Percentiles rank a stretch among this genome's conserved stretches.
phyloP scores from a whole-genome alignment of 2,113 vertebrate species.

The Litocranius walleri region DNA sequence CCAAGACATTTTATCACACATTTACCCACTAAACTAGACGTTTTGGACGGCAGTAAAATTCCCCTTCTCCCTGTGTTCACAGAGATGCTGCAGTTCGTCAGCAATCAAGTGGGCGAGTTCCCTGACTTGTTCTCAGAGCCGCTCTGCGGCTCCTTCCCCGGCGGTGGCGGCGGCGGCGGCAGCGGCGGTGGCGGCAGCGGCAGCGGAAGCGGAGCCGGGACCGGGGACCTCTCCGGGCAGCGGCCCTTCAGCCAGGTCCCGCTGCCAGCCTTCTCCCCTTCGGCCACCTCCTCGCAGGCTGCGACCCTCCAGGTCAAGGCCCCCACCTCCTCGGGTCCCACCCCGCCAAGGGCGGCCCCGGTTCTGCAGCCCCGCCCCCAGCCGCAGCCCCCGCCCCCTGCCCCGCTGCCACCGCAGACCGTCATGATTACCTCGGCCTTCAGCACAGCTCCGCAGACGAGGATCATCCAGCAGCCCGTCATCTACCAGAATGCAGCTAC shows the following conservation, averaged over 20 bases:
- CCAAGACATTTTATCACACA: neutral
- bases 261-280: slow-evolving; percentile 65
- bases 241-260: slow-evolving; percentile 77
- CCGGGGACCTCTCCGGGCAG: slow-evolving; percentile 62
- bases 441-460: slow-evolving; percentile 87
- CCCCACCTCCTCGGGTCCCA: neutral
- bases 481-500: slow-evolving; percentile 92
- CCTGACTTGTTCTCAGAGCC: slow-evolving; percentile 94
- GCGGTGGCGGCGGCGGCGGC: slow-evolving; percentile 14
- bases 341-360: slow-evolving; percentile 58
- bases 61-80: slow-evolving; percentile 55
- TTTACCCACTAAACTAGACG: neutral
- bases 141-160: slow-evolving; percentile 70
- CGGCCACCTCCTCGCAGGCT: slow-evolving; percentile 69
- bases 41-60: neutral
- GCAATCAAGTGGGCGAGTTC: slow-evolving; percentile 95
- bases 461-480: slow-evolving; percentile 94
- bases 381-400: slow-evolving; percentile 86
- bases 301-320: slow-evolving; percentile 76
- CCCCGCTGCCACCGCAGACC: slow-evolving; percentile 85
- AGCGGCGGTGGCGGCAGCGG: fast-evolving
- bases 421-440: slow-evolving; percentile 91
- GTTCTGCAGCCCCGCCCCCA: slow-evolving; percentile 85
- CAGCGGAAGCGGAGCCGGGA: neutral
- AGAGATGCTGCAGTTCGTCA: slow-evolving; percentile 99